These are phyloP conservation scores for Hyphantria cunea DNA, from an alignment of 1,140 invertebrate genomes.

Conservation along the genomic window DNA sequence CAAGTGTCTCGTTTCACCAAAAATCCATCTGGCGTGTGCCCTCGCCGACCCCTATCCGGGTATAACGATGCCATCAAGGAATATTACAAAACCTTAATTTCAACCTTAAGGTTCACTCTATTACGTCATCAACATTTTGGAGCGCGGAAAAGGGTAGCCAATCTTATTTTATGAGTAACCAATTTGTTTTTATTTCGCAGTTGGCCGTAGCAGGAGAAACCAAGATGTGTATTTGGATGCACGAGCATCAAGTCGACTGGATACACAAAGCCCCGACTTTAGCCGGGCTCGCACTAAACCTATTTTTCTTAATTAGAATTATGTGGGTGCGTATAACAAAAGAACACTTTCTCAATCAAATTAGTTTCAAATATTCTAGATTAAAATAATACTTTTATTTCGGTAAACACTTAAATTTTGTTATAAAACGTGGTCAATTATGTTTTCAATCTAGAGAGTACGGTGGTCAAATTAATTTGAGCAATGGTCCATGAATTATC, in stretches of 20 bases:
- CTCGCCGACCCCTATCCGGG: neutral
- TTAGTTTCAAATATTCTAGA: too few relatives aligned
- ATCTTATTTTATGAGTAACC: constrained; percentile 9
- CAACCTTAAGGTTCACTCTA: neutral
- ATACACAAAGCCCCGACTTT: constrained; percentile 90
- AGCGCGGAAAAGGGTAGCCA: constrained; percentile 11
- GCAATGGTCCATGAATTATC: too few relatives aligned
- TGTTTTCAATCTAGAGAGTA: too few relatives aligned
- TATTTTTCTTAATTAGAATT: constrained; percentile 93
- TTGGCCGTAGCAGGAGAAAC: constrained; percentile 56
- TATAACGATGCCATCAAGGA: constrained; percentile 4
- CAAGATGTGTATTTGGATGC: constrained; percentile 87
- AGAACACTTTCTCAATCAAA: neutral
- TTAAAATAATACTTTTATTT: too few relatives aligned
- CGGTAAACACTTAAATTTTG: too few relatives aligned
- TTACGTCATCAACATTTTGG: constrained; percentile 1
- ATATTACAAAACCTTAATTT: constrained; percentile 2
- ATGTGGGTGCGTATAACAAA: constrained; percentile 92
- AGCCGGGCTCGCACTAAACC: constrained; percentile 89
- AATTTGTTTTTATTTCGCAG: constrained; percentile 38
- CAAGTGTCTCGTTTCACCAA: too few relatives aligned
- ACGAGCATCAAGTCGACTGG: constrained; percentile 89
- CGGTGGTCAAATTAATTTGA: too few relatives aligned
- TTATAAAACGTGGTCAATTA: too few relatives aligned
- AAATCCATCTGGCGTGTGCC: neutral